Evolutionary conservation across 2,113 vertebrate genomes (phyloP).

Genomic region (Dendropsophus ebraccatus): DNA sequence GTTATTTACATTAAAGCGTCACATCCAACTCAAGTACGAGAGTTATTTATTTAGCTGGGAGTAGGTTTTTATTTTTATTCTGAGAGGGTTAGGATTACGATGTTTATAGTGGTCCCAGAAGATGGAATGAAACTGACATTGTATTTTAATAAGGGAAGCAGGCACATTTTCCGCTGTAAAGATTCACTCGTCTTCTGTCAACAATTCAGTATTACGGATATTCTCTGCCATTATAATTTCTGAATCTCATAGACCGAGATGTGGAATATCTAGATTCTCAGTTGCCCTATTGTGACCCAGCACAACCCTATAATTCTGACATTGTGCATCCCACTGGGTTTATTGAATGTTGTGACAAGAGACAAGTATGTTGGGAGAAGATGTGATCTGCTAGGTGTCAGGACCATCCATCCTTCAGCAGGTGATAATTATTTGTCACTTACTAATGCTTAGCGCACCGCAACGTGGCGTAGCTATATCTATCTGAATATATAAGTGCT

Average conservation of each 20-base stretch:
- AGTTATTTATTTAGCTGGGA: too few relatives aligned
- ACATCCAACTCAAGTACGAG: neutral
- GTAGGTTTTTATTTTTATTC: neutral
- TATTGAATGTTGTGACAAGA: conserved; percentile 44
- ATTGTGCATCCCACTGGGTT: conserved; percentile 20
- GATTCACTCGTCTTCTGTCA: conserved; percentile 4
- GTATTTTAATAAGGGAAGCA: neutral
- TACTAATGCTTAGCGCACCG: conserved; percentile 13
- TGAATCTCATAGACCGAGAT: conserved; percentile 17
- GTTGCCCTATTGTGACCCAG: conserved; percentile 38
- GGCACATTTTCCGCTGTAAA: neutral
- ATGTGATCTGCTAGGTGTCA: conserved; percentile 31
- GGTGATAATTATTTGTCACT: conserved; percentile 49
- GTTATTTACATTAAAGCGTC: neutral
- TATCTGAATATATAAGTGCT: conserved; percentile 32
- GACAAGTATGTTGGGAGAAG: conserved; percentile 15
- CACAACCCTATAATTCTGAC: conserved; percentile 37
- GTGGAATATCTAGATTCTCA: neutral
- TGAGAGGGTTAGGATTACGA: neutral
- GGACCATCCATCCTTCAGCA: conserved; percentile 34
- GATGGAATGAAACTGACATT: conserved; percentile 13
- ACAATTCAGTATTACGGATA: neutral
- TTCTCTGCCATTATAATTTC: neutral
- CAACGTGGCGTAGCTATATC: conserved; percentile 12
- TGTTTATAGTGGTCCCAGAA: neutral